phyloP scores from a whole-genome alignment of 2,888 invertebrate species.

The Alviniconcha strummeri region DNA sequence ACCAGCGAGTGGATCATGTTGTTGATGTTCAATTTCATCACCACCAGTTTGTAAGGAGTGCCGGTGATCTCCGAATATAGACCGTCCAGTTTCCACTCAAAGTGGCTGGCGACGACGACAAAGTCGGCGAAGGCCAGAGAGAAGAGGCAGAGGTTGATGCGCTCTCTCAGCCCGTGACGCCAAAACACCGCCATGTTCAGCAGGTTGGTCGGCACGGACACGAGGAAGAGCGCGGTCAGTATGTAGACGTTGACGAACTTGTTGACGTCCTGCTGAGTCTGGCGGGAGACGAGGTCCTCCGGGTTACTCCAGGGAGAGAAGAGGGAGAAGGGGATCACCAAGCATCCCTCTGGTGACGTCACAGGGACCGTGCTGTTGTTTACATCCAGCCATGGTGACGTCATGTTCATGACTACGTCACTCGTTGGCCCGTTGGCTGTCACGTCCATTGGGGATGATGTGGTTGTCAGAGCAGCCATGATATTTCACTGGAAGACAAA shows the following conservation, averaged over 20 bases:
- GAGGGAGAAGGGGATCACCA: neutral
- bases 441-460: too few relatives aligned
- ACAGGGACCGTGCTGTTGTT: neutral
- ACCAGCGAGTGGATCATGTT: neutral
- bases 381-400: too few relatives aligned
- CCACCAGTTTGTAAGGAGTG: neutral
- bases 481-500: neutral
- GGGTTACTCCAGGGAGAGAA: neutral
- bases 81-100: neutral
- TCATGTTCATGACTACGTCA: too few relatives aligned
- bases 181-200: constrained; percentile 8
- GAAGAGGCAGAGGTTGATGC: constrained; percentile 21
- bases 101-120: neutral
- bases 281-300: neutral
- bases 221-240: neutral
- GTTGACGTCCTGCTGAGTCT: neutral
- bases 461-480: too few relatives aligned
- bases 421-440: too few relatives aligned
- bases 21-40: neutral
- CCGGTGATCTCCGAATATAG: neutral
- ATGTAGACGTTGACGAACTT: neutral
- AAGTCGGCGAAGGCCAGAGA: neutral
- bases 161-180: constrained; percentile 6
- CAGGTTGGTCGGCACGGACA: neutral
- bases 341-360: constrained; percentile 1